Conservation (phyloP, 2,797 vertebrate species). For the Premnoplex brunnescens region DNA sequence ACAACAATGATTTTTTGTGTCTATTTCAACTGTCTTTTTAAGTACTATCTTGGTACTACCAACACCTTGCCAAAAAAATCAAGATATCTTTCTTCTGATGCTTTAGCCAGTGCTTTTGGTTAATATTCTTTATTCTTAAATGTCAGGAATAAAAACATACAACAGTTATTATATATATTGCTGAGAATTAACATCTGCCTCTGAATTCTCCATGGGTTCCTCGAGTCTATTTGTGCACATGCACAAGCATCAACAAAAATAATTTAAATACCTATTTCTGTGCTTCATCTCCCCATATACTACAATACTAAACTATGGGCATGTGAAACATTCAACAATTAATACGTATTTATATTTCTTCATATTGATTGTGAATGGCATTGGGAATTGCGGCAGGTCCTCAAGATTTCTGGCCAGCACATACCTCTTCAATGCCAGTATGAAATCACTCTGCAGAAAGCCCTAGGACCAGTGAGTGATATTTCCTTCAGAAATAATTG, state of each 20-base stretch:
- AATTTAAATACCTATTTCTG: background rate
- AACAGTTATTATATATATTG: background rate
- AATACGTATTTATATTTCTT: background rate
- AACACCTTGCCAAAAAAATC: background rate
- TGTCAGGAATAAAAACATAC: background rate
- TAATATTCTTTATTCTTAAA: background rate
- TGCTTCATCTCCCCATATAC: background rate
- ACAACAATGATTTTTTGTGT: background rate
- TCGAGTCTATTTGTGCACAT: background rate
- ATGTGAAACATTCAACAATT: background rate
- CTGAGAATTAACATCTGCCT: background rate
- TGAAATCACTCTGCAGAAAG: background rate
- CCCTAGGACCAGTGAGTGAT: background rate
- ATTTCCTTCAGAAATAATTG: background rate
- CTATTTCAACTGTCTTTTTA: constrained; percentile 37
- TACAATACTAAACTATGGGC: background rate
- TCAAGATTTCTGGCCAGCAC: background rate
- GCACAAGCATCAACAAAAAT: background rate
- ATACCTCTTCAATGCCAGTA: background rate
- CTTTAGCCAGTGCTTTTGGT: background rate
- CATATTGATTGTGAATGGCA: background rate
- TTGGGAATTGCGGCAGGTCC: background rate
- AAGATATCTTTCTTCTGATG: background rate
- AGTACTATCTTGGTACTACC: background rate
- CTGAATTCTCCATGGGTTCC: background rate